Evolutionary conservation across 2,888 invertebrate species (phyloP), one percentile per base, ranked within the genome.

Genomic region (Aleiodes testaceus): DNA sequence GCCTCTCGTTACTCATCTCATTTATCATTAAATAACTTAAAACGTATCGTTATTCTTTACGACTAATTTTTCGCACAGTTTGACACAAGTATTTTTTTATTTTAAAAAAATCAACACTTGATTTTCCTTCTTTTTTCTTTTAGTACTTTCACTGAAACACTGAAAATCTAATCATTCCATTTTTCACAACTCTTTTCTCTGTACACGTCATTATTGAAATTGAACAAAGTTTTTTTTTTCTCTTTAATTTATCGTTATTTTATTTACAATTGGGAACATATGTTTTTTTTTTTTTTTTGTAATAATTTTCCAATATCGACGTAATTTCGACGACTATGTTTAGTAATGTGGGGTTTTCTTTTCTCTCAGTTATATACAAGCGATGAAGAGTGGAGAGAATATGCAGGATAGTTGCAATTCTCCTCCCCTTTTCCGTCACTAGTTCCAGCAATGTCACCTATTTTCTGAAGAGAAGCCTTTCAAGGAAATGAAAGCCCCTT

Each of bases 381-480:
- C 36, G 50, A 69, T 69, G 61, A 63, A 69, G 55, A 59, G 55
- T n/a, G 47, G 14, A 3, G 50, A 18, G 30, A 14, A 12, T 53
- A 30, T 26, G 30, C 59, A 59, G 9, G 16, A 53, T 36, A 36
- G 36, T 18, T 42, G 42, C 16, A 7, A 7, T 16, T 6, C 45
- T 14, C 22, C 45, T 14, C 18, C 52, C 16, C 61, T 30, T 44
- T 26, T 65, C 12, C 44, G 22, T 20, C n/a, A 36, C 59, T 49
- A 14, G 42, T 66, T 50, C 61, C 47, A 45, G 20, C 42, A 68
- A 26, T 65, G 47, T 66, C 9, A 72, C 64, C 18, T 75, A 45
- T 47, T 69, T 14, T 45, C 55, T 22, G 18, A 20, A 26, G 64
- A 69, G 50, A 53, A 64, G 52, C 44, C 52, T 69, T 22, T 64